Evolutionary conservation across 2,113 vertebrate genomes (phyloP), one percentile per base, ranked within the genome.

Genomic region (Chaetops frenatus): DNA sequence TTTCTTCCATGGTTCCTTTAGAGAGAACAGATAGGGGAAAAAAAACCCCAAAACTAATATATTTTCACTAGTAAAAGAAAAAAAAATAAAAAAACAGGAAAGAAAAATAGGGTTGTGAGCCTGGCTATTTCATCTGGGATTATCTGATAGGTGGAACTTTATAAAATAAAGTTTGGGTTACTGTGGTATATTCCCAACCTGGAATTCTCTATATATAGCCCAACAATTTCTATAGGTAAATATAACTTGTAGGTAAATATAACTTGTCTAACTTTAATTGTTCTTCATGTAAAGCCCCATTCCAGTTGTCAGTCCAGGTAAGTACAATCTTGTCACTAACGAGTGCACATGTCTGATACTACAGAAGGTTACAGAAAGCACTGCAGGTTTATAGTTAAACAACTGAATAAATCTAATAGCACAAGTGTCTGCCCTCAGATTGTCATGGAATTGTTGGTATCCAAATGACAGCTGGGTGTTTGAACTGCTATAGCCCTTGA

Each of bases 1-100:
- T 14, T 14, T 81, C 27, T 31, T 69, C 29, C 1, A 3, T 15
- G 5, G 12, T 48, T 71, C 36, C n/a, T 73, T 45, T 20, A 69
- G 18, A 61, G 9, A 53, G 8, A 76, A 48, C 3, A 82, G 10
- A 51, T 33, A 14, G 27, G 20, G 0, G 38, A 38, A 1, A 23
- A 35, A 19, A 3, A 7, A 1, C 0, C 5, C 5, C 7, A 10
- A 58, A 66, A 42, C 2, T 9, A 83, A 40, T 47, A 9, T 38
- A 25, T 66, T 62, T 81, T 72, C 29, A 29, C 33, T 69, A 54
- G 17, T 16, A 10, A 83, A 57, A n/a, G n/a, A n/a, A n/a, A n/a
- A n/a, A n/a, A n/a, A n/a, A n/a, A n/a, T n/a, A n/a, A 78, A 81
- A 84, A 69, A 84, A 9, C 2, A 40, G 13, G 36, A 57, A 58